Base-by-base conservation (phyloP, 2,113 vertebrate species). In the Osmerus eperlanus region DNA sequence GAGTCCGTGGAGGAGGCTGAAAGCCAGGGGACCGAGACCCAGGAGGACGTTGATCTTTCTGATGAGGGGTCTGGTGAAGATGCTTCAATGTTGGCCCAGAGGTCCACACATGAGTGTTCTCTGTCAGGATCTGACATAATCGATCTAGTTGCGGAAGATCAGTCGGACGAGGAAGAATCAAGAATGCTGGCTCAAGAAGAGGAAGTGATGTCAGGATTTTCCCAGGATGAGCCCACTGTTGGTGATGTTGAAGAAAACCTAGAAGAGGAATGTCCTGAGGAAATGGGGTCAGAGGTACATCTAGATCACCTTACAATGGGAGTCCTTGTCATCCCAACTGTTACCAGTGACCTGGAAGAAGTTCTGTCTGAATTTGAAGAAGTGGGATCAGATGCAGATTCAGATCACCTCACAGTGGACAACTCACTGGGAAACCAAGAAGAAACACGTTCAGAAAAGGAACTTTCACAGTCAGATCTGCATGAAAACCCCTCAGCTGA, bases 71-170 rank as follows among this genome's bases (percentile, higher is more conserved):
- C 28, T 0, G 18, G 61, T 41, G 32, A 70, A 56, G 11, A 36
- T 68, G 5, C 7, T 16, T 41, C 47, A n/a, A 25, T 58, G 3
- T 16, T 73, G 0, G 63, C 16, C 52, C 3, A 75, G 21, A 21
- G 47, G 47, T 41, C 68, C 3, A 51, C 36, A 15, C 53, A 29
- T 36, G 71, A 76, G 55, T 36, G 9, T n/a, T 65, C 36, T 6
- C 36, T 19, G 23, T 54, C 4, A 59, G 70, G 0, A 71, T 61
- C 64, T 21, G 68, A 74, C 68, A 68, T 51, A 36, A 59, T 16
- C 12, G 28, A 74, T 56, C 56, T 52, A 59, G 18, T 64, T 28
- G 11, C 64, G 16, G 59, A 6, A 61, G 62, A 58, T 3, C 58
- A 53, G 69, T 2, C 9, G 65, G 36, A 36, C 12, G 65, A 28